Conservation (phyloP, 2,888 invertebrate genomes). For the Acrobasis consociella region DNA sequence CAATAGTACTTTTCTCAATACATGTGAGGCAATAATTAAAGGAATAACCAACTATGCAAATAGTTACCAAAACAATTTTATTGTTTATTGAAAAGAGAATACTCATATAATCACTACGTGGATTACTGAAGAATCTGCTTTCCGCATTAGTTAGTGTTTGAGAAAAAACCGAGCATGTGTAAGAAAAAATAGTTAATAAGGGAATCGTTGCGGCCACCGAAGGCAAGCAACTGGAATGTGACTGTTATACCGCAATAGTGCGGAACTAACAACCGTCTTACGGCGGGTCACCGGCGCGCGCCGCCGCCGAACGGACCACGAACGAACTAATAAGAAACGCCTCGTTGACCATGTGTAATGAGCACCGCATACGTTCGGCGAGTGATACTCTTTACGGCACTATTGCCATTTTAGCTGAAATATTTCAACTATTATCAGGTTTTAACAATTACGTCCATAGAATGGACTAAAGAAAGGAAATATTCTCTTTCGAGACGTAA, state of each 20-base stretch:
- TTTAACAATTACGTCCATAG: background rate
- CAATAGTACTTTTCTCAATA: no score
- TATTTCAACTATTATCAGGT: background rate
- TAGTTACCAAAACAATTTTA: no score
- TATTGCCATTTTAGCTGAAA: slow-evolving; percentile 5
- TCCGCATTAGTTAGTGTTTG: no score
- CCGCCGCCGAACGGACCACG: slow-evolving; percentile 26
- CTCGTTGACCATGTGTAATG: slow-evolving; percentile 43
- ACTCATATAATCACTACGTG: no score
- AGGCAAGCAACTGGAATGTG: slow-evolving; percentile 45
- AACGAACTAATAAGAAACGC: slow-evolving; percentile 47
- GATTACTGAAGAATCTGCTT: no score
- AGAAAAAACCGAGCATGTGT: no score
- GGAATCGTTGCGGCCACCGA: slow-evolving; percentile 28
- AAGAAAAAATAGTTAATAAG: slow-evolving; percentile 14
- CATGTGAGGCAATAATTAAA: no score
- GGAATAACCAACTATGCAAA: no score
- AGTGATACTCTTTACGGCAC: slow-evolving; percentile 9
- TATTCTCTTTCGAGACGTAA: no score
- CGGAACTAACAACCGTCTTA: slow-evolving; percentile 52
- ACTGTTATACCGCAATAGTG: slow-evolving; percentile 53
- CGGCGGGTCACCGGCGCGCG: slow-evolving; percentile 39
- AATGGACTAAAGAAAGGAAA: background rate
- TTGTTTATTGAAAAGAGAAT: no score
- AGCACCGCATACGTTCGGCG: slow-evolving; percentile 33